Conservation (phyloP, 2,113 vertebrate genomes). For the Loxodonta africana region DNA sequence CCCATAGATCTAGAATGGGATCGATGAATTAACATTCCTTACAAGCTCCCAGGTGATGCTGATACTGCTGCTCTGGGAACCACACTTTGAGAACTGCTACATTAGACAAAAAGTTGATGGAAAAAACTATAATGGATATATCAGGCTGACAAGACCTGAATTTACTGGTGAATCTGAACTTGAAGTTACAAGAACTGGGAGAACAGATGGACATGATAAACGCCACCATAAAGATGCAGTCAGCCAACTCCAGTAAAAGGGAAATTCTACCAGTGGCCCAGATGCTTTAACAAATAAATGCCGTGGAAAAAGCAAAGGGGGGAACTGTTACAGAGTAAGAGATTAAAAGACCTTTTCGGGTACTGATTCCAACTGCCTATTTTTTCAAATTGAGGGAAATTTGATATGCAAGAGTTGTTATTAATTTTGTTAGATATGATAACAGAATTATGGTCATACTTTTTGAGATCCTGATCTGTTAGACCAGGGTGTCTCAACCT, state of each 20-base stretch:
- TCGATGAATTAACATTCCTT: too few relatives aligned
- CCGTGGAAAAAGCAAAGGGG: neutral
- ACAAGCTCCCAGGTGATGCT: too few relatives aligned
- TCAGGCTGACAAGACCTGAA: neutral
- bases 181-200: neutral
- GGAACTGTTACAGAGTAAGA: neutral
- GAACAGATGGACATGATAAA: neutral
- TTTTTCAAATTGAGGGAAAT: conserved; percentile 21
- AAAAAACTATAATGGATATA: neutral
- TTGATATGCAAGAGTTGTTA: neutral
- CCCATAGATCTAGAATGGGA: neutral
- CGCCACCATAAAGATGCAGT: neutral
- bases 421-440: neutral
- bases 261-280: neutral
- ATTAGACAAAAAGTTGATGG: neutral
- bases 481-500: neutral
- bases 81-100: neutral
- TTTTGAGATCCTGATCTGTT: neutral
- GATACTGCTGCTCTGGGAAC: too few relatives aligned
- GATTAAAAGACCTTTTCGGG: neutral
- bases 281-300: conserved; percentile 17
- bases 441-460: neutral
- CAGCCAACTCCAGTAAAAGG: neutral
- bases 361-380: neutral
- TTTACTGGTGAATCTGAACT: neutral